Evolutionary conservation across 1,140 invertebrate genomes (phyloP), one percentile per base, ranked within the genome.

Genomic region (Rhyzopertha dominica): DNA sequence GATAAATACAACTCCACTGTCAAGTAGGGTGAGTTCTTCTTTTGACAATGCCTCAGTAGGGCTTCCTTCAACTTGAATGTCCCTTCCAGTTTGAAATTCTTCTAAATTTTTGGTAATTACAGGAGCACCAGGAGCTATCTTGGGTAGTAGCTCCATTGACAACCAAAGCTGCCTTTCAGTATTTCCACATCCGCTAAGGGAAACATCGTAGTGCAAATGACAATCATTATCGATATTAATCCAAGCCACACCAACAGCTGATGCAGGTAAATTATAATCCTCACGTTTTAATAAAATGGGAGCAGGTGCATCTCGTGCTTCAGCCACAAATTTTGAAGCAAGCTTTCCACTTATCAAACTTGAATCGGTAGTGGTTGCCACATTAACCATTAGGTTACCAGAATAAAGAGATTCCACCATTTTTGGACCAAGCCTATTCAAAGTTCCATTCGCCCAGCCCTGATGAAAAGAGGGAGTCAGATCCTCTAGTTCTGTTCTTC

Each of bases 131-230:
- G 78, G 75, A 0, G 76, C 77, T 43, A 79, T 57, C 25, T 79
- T 68, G 0, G 82, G 80, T 43, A 81, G 73, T 29, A 83, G 75
- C 51, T 83, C 77, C 38, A 85, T 29, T 46, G 77, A 80, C 0
- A 84, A 61, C 30, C 76, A 67, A 25, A 80, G 51, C 9, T 66
- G 68, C 28, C 66, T 68, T 2, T 70, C 59, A 2, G 63, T 44
- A 25, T 45, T 50, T 3, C 53, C 56, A 18, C 60, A 43, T 2
- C 62, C 64, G 16, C 49, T 68, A 9, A 75, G 29, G 1, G 68
- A 72, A 14, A 92, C 75, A 63, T 93, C 88, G 57, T 90, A 94
- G 59, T 91, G 84, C 1, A 92, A 66, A 50, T 81, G 80, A 63
- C 90, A 94, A 25, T 90, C 79, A 1, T 76, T 73, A 61, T 92